phyloP scores from a whole-genome alignment of 2,888 invertebrate genomes.

The Anticlea derivata region DNA sequence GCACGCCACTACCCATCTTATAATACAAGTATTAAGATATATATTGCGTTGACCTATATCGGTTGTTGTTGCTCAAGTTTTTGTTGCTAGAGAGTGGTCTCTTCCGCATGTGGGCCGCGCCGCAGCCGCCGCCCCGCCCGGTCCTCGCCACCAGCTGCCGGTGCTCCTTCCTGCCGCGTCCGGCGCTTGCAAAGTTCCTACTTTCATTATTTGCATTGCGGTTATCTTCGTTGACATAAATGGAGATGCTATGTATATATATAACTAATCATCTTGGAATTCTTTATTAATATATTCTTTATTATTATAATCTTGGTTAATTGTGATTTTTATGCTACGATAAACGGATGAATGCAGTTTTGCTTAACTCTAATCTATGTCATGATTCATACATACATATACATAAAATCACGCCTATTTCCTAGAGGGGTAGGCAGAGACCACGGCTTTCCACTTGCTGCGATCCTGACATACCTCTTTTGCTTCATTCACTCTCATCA shows the following conservation, averaged over 20 bases:
- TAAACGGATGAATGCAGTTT: no score
- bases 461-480: no score
- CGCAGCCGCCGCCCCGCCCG: neutral
- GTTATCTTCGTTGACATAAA: conserved; percentile 5
- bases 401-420: no score
- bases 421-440: no score
- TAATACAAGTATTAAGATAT: neutral
- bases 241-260: conserved; percentile 1
- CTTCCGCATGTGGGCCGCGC: conserved; percentile 1
- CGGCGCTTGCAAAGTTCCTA: conserved; percentile 3
- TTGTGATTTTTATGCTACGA: no score
- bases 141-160: neutral
- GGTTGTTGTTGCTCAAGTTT: conserved; percentile 15
- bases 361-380: no score
- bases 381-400: no score
- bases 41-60: conserved; percentile 6
- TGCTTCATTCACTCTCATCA: no score
- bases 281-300: no score
- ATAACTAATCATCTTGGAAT: conserved; percentile 7
- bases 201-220: conserved; percentile 22
- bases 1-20: conserved; percentile 5
- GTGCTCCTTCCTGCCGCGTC: neutral
- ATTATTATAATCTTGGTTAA: no score
- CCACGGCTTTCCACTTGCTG: no score
- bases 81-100: conserved; percentile 14